These are phyloP conservation scores for Hylaeus volcanicus DNA, from an alignment of 1,140 invertebrate genomes.

Conservation along the genomic window DNA sequence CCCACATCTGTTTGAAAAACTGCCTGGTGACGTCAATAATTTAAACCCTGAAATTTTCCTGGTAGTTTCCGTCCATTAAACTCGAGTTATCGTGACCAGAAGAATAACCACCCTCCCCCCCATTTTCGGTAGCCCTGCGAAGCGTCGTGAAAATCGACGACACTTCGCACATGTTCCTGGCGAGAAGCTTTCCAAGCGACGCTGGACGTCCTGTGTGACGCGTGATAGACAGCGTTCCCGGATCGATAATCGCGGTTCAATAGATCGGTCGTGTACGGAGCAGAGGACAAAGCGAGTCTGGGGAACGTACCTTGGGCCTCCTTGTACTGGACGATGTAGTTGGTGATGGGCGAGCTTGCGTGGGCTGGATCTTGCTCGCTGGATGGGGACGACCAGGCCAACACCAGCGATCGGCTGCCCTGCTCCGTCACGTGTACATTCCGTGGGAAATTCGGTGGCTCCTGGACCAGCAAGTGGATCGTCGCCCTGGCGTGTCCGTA, in stretches of 20 bases:
- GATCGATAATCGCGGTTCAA: conserved; percentile 38
- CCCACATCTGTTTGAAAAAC: too few species aligned
- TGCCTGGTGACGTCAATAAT: too few species aligned
- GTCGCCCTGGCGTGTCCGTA: conserved; percentile 86
- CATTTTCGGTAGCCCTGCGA: too few species aligned
- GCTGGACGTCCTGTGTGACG: not conserved
- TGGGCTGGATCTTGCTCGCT: conserved; percentile 74
- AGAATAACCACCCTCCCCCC: too few species aligned
- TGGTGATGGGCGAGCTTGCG: conserved; percentile 82
- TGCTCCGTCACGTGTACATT: conserved; percentile 83
- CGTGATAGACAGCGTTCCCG: conserved; percentile 3
- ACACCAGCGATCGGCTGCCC: conserved; percentile 82
- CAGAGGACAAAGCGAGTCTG: conserved; percentile 17
- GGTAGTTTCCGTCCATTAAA: too few species aligned
- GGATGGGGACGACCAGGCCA: conserved; percentile 83
- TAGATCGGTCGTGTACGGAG: conserved; percentile 24
- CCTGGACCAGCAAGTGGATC: conserved; percentile 86
- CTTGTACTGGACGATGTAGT: conserved; percentile 84
- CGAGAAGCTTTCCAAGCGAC: not conserved
- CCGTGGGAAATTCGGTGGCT: conserved; percentile 84
- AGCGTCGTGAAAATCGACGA: too few species aligned
- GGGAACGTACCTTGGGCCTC: conserved; percentile 80
- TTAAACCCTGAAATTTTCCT: too few species aligned
- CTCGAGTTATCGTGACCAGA: too few species aligned
- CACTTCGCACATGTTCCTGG: too few species aligned